phyloP scores from a whole-genome alignment of 2,113 vertebrate genomes.

The Ramphastos sulfuratus region DNA sequence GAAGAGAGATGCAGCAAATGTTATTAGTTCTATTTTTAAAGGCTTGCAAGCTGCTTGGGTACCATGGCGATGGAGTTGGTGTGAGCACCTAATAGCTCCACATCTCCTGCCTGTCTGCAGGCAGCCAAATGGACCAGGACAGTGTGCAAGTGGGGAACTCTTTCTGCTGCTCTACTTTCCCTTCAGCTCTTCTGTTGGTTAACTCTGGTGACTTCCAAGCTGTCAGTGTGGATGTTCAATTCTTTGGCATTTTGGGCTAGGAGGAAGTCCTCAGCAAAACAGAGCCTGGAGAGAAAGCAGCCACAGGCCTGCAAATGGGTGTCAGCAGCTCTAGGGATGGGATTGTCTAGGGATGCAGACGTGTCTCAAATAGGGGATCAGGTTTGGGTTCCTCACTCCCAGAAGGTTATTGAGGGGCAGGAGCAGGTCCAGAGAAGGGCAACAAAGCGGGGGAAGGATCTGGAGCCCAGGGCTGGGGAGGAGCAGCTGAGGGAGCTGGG shows the following conservation, averaged over 20 bases:
- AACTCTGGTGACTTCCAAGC: slow-evolving; percentile 17
- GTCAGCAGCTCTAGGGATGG: too few species aligned
- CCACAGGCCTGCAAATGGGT: background rate
- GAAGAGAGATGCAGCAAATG: slow-evolving; percentile 6
- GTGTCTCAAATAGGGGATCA: too few species aligned
- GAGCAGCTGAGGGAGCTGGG: too few species aligned
- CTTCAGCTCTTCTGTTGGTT: slow-evolving; percentile 11
- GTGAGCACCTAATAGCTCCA: background rate
- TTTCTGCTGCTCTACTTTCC: background rate
- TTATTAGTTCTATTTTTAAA: slow-evolving; percentile 50
- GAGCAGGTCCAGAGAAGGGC: too few species aligned
- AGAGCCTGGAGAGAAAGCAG: background rate
- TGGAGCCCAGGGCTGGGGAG: too few species aligned
- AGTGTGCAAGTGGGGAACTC: background rate
- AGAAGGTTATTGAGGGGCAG: too few species aligned
- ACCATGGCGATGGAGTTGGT: slow-evolving; percentile 24
- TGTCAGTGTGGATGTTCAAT: slow-evolving; percentile 31
- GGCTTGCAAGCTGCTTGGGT: background rate
- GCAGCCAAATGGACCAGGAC: background rate
- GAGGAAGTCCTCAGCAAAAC: background rate
- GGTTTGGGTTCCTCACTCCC: too few species aligned
- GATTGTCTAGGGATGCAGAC: too few species aligned
- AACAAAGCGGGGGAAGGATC: too few species aligned
- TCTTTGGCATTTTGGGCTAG: slow-evolving; percentile 4
- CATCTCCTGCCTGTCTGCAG: background rate